phyloP scores from a whole-genome alignment of 2,113 vertebrate genomes.

The Colaptes auratus region DNA sequence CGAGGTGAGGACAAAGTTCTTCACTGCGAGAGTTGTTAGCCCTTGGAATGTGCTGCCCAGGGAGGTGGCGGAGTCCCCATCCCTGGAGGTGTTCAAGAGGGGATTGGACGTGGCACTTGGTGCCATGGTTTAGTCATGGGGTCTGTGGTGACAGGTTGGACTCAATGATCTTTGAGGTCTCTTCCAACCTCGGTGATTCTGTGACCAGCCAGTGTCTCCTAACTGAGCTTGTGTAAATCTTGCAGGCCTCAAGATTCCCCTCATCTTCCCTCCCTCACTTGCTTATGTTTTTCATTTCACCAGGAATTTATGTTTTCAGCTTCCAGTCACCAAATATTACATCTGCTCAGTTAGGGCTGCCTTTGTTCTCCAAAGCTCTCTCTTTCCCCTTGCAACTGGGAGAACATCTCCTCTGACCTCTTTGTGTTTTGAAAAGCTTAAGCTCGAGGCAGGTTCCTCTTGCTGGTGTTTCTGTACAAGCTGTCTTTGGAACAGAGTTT shows the following conservation, averaged over 20 bases:
- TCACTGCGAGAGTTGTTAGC: too few relatives aligned
- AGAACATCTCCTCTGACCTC: neutral
- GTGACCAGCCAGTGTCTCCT: neutral
- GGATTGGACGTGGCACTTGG: too few relatives aligned
- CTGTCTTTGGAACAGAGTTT: conserved; percentile 9
- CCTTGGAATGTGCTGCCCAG: too few relatives aligned
- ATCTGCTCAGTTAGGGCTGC: neutral
- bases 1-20: too few relatives aligned
- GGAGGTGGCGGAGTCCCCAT: too few relatives aligned
- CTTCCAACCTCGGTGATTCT: too few relatives aligned
- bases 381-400: neutral
- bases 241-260: neutral
- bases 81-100: too few relatives aligned
- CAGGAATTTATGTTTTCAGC: neutral
- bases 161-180: too few relatives aligned
- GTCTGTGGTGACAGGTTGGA: too few relatives aligned
- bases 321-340: neutral
- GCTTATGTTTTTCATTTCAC: neutral
- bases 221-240: neutral
- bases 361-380: neutral
- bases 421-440: conserved; percentile 9
- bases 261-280: neutral
- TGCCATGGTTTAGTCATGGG: too few relatives aligned
- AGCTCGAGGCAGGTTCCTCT: neutral
- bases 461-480: conserved; percentile 1